Conservation (phyloP, 37 sponge, comb jelly and placozoan species). For the Spongia lamella region DNA sequence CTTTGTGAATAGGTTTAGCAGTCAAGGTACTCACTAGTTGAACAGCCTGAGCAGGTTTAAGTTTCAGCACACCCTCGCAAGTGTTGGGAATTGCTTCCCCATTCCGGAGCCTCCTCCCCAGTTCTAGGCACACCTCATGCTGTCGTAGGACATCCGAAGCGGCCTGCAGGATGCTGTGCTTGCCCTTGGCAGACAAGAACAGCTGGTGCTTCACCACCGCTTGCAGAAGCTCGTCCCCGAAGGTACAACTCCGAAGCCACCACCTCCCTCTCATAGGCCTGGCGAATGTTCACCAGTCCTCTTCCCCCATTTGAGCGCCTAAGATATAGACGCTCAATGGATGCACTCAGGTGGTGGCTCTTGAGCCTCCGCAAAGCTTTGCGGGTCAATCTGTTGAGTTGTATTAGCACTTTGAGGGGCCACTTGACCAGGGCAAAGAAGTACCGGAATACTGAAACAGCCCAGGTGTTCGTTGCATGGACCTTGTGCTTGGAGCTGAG, state of each 20-base stretch:
- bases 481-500: conserved; percentile 1
- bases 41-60: background rate
- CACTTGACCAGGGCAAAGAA: background rate
- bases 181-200: too few relatives aligned
- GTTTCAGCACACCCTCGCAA: background rate
- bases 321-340: background rate
- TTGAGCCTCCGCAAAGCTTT: conserved; percentile 3
- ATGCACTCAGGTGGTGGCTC: background rate
- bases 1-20: background rate
- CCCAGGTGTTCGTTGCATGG: conserved; percentile 1
- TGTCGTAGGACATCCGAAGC: too few relatives aligned
- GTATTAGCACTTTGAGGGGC: background rate
- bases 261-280: background rate
- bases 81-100: too few relatives aligned
- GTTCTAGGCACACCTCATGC: background rate
- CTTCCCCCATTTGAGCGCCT: background rate
- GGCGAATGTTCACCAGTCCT: background rate
- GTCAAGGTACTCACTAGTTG: background rate
- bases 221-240: background rate
- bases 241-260: background rate
- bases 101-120: background rate
- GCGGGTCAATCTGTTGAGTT: background rate
- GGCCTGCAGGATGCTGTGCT: background rate
- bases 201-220: background rate
- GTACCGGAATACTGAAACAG: background rate